These are phyloP conservation scores for Phoebastria nigripes DNA, from an alignment of 2,797 vertebrate genomes.

Conservation along the genomic window DNA sequence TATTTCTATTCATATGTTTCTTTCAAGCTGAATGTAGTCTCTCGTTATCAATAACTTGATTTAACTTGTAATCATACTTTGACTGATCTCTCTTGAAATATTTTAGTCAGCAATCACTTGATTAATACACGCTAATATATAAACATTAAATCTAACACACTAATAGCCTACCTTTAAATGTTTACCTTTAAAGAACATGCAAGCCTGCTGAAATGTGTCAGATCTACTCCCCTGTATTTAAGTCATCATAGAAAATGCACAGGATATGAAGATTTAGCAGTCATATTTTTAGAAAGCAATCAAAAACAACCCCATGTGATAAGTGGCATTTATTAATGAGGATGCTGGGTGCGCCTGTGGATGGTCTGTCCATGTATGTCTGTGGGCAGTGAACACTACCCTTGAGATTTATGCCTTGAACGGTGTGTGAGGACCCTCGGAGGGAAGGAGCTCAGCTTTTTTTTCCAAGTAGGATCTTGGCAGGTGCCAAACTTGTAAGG, in stretches of 20 bases:
- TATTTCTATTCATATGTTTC: not conserved
- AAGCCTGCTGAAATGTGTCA: not conserved
- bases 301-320: not conserved
- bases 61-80: not conserved
- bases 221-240: not conserved
- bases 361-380: not conserved
- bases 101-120: not conserved
- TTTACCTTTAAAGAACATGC: not conserved
- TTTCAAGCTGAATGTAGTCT: not conserved
- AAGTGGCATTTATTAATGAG: not conserved
- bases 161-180: not conserved
- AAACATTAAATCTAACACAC: not conserved
- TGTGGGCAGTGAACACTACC: not conserved
- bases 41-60: not conserved
- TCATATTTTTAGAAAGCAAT: not conserved
- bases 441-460: not conserved
- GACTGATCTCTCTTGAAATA: not conserved
- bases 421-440: not conserved
- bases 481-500: conserved; percentile 4
- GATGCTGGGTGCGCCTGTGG: not conserved
- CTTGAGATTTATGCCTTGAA: not conserved
- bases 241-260: not conserved
- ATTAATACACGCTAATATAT: not conserved
- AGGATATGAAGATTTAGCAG: not conserved
- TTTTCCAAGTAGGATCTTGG: conserved; percentile 5